Base-by-base conservation (phyloP, 2,113 vertebrate genomes). In the Neotragus moschatus region DNA sequence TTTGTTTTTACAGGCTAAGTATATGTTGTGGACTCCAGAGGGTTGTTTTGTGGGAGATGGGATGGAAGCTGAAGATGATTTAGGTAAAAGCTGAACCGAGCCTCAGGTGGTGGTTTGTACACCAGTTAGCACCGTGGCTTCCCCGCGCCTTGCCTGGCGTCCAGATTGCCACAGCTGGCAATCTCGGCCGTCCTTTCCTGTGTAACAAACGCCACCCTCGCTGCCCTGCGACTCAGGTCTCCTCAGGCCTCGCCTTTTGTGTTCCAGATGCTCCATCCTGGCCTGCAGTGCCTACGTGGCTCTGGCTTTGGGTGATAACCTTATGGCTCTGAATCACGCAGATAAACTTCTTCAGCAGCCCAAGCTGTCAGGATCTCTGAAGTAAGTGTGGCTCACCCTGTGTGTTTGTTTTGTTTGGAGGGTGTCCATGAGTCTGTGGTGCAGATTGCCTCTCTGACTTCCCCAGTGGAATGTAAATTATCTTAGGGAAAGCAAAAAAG, bases 281-380 rank as follows among this genome's bases (percentile, higher is more conserved):
- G 99, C 99, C 1, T 99, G 99, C 86, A 99, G 99, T 80, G 99
- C 99, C 11, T 99, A 99, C 0, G 99, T 99, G 95, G 99, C 99
- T 12, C 98, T 99, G 97, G 99, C 99, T 70, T 97, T 99, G 98
- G 99, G 99, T 15, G 99, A 99, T 97, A 99, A 99, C 98, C 99
- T 99, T 26, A 99, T 99, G 99, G 99, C 99, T 94, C 97, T 99
- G 94, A 99, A 99, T 97, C 99, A 99, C 0, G 99, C 99, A 58
- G 99, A 99, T 94, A 99, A 99, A 96, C 99, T 99, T 87, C 99
- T 99, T 87, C 99, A 99, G 98, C 99, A 99, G 97, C 99, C 99
- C 70, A 99, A 99, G 98, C 98, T 99, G 93, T 99, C 99, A 2
- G 99, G 99, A 89, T 99, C 99, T 47, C 99, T 99, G 45, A 99